Evolutionary conservation across 2,113 vertebrate genomes (phyloP), one percentile per base, ranked within the genome.

Genomic region (Bucco capensis): DNA sequence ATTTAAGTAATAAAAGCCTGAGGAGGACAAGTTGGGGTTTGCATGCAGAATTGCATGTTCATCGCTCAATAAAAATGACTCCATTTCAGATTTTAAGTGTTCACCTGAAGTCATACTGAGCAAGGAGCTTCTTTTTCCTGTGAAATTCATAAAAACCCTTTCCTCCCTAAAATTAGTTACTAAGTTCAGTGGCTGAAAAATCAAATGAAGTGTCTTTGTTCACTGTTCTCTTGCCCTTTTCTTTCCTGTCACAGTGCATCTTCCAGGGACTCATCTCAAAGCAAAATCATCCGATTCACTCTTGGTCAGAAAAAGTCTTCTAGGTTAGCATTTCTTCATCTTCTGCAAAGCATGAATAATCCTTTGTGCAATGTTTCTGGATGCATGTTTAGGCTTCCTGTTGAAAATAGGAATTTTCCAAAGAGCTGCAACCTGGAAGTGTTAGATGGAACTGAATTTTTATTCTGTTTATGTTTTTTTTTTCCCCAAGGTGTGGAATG

Each of bases 251-350:
- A 60, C 97, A 98, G 97, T 98, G 97, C 98, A 57, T 96, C 97
- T 94, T 98, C 98, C 97, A 99, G 98, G 98, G 98, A 98, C 96
- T 98, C 98, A 96, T 98, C 98, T 98, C 98, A 99, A 97, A 99
- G 98, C 98, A 99, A 99, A 99, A 98, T 99, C 94, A 98, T 99
- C 98, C 98, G 98, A 98, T 99, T 99, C 98, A 98, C 98, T 98
- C 98, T 99, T 95, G 98, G 98, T 98, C 99, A 99, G 97, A 99
- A 98, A 99, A 99, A 98, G 97, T 98, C 97, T 95, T 99, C 99
- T 99, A 99, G 99, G 99, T 99, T 98, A 98, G 99, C 97, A 61
- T 75, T 97, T 93, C 95, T 95, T 91, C 94, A 74, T 95, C 93
- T 97, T 94, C 94, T 73, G 88, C 95, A 89, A 96, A 97, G 98